Base-by-base conservation (phyloP, 2,113 vertebrate genomes). In the Ammodytes dubius region DNA sequence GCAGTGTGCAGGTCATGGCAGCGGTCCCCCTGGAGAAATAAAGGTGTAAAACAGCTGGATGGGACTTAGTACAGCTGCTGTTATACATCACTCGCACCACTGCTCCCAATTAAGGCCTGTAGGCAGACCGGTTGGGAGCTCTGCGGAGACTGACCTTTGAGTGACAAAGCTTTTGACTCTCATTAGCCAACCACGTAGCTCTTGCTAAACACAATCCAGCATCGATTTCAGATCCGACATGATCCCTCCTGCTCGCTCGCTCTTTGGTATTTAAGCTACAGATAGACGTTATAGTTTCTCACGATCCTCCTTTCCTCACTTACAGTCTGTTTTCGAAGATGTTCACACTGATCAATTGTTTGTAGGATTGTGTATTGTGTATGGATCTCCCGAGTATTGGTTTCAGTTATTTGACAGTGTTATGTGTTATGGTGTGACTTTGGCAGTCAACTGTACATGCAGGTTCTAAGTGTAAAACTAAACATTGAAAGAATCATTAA, bases 91-190 rank as follows among this genome's bases (percentile, higher is more conserved):
- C 78, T 74, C 77, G 74, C 79, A 84, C 88, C 86, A 81, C 69
- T 85, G 88, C 84, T 87, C 81, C 82, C 89, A 91, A 91, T 92
- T 92, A 89, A 82, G 84, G 84, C 79, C 82, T 81, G 7, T 7
- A 78, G 87, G 84, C 66, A 76, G 83, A 77, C 65, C 47, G 79
- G 75, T 60, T 45, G 4, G 2, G n/a, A 13, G 59, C 87, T 82
- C 82, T 37, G 27, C 49, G 10, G 77, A 87, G 81, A 72, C 87
- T 89, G 93, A 92, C 91, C 93, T 94, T 89, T 93, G 87, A 92
- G 92, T 85, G 89, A 88, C 93, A 91, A 79, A 90, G 92, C 88
- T 77, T 92, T 94, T 92, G 90, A 93, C 91, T 94, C 90, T 92
- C 88, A 94, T 94, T 94, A 95, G 81, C 80, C 81, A 50, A 75